phyloP scores from a whole-genome alignment of 2,888 invertebrate genomes.

The Tenodera sinensis region DNA sequence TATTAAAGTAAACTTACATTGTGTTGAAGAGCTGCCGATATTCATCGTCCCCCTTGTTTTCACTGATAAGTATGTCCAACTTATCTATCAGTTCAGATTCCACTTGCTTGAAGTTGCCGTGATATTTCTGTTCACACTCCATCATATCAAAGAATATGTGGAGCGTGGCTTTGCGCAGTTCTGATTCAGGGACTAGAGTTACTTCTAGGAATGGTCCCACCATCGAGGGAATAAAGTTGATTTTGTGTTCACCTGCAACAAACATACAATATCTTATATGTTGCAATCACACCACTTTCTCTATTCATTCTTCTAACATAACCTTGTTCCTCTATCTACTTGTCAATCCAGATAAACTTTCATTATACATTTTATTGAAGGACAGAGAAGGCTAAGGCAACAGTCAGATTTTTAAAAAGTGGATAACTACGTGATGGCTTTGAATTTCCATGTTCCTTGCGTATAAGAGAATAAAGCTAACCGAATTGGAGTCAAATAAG shows the following conservation, averaged over 20 bases:
- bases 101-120: conserved; percentile 85
- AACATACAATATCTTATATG: neutral
- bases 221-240: conserved; percentile 87
- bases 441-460: too few species aligned
- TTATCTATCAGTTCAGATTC: conserved; percentile 94
- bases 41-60: conserved; percentile 91
- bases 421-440: too few species aligned
- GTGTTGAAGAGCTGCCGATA: conserved; percentile 90
- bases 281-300: too few species aligned
- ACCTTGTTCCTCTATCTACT: too few species aligned
- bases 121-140: conserved; percentile 81
- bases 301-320: too few species aligned
- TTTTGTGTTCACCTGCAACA: conserved; percentile 69
- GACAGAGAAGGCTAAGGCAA: too few species aligned
- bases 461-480: too few species aligned
- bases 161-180: conserved; percentile 81
- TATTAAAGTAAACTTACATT: conserved; percentile 67
- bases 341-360: too few species aligned
- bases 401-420: too few species aligned
- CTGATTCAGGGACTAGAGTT: conserved; percentile 82
- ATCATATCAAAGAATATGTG: conserved; percentile 94
- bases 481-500: too few species aligned
- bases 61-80: conserved; percentile 85
- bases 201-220: conserved; percentile 92
- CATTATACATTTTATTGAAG: too few species aligned